phyloP scores from a whole-genome alignment of 1,140 invertebrate species.

The Zaprionus lachaisei region DNA sequence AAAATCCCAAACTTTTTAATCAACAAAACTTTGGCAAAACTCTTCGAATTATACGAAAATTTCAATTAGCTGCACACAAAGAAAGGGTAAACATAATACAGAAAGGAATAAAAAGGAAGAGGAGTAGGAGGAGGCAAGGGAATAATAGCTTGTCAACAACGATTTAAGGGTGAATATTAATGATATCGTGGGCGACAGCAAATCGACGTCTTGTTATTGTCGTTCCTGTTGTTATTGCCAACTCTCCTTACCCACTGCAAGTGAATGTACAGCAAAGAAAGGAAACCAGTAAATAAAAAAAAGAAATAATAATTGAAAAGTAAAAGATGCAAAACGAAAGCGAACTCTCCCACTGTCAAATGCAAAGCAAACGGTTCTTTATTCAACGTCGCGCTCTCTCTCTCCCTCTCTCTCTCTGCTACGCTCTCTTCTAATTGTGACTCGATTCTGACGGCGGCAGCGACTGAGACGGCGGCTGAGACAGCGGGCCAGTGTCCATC shows the following conservation, averaged over 20 bases:
- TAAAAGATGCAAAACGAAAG: conserved; percentile 77
- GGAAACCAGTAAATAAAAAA: conserved; percentile 42
- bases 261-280: conserved; percentile 67
- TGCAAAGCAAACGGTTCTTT: conserved; percentile 66
- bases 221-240: conserved; percentile 16
- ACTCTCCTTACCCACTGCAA: neutral
- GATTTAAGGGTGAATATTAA: conserved; percentile 13
- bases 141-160: conserved; percentile 10
- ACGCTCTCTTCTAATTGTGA: conserved; percentile 61
- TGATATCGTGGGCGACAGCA: conserved; percentile 25
- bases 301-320: conserved; percentile 58
- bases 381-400: conserved; percentile 29
- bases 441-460: conserved; percentile 25
- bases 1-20: conserved; percentile 70
- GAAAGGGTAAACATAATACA: conserved; percentile 11
- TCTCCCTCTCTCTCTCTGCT: conserved; percentile 26
- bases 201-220: conserved; percentile 13
- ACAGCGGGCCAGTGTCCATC: neutral
- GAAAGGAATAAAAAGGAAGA: neutral
- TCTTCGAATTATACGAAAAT: conserved; percentile 37
- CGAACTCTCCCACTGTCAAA: conserved; percentile 62
- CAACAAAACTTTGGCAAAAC: conserved; percentile 37
- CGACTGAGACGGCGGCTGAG: neutral
- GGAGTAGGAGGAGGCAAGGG: neutral
- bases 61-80: conserved; percentile 61